These are phyloP conservation scores for Acanthisitta chloris DNA, from an alignment of 2,113 vertebrate species.

Conservation along the genomic window DNA sequence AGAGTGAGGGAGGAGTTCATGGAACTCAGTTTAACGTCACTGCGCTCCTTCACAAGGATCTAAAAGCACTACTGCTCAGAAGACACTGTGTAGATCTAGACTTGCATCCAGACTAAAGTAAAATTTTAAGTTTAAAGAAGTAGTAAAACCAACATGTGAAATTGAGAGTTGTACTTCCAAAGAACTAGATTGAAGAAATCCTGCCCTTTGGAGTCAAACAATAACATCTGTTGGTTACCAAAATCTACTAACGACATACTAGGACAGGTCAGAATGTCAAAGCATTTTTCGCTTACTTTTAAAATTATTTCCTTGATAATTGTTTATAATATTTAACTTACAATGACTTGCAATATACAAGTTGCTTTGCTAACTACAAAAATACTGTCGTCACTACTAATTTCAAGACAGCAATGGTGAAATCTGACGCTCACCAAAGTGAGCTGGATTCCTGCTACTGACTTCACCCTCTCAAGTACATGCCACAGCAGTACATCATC, in stretches of 20 bases:
- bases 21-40: background rate
- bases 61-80: background rate
- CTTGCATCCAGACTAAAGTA: background rate
- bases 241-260: background rate
- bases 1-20: background rate
- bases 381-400: background rate
- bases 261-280: background rate
- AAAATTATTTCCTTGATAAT: background rate
- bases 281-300: background rate
- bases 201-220: background rate
- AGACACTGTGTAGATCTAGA: background rate
- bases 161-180: background rate
- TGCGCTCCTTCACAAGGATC: fast-evolving
- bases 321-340: background rate
- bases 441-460: background rate
- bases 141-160: background rate
- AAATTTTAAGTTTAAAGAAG: background rate
- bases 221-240: background rate
- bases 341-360: background rate
- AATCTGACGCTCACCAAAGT: background rate
- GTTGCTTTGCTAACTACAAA: background rate
- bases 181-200: background rate
- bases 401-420: background rate
- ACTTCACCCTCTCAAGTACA: background rate
- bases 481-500: background rate